These are phyloP conservation scores for Leptatherina wallacei DNA, from an alignment of 2,797 vertebrate genomes.

Conservation along the genomic window DNA sequence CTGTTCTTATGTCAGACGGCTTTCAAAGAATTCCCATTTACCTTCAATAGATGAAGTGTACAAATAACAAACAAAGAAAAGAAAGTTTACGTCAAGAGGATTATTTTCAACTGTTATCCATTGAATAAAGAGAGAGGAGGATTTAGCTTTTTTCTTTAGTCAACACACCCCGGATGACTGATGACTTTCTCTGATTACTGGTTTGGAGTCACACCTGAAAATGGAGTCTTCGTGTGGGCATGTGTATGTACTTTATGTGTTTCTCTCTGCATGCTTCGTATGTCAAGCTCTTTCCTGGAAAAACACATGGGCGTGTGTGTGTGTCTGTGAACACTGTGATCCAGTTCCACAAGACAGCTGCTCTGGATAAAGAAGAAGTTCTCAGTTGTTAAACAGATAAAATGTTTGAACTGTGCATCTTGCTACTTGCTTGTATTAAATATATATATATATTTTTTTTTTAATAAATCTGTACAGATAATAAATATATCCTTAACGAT, in stretches of 20 bases:
- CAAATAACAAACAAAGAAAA: background rate
- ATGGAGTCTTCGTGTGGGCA: background rate
- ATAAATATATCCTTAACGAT: background rate
- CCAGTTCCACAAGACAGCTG: slow-evolving; percentile 27
- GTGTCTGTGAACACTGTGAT: slow-evolving; percentile 16
- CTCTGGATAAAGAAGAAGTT: slow-evolving; percentile 6
- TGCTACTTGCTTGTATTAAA: background rate
- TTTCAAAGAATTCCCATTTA: slow-evolving; percentile 44
- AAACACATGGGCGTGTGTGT: background rate
- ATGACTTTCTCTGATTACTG: slow-evolving; percentile 24
- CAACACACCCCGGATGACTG: slow-evolving; percentile 22
- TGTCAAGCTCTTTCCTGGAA: background rate
- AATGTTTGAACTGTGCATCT: background rate
- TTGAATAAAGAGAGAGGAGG: background rate
- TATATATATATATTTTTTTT: too few species aligned
- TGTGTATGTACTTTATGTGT: background rate
- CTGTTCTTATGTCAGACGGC: slow-evolving; percentile 21
- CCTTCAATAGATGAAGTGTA: slow-evolving; percentile 6
- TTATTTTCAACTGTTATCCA: slow-evolving; percentile 32
- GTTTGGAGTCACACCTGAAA: slow-evolving; percentile 28
- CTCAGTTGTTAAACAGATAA: too few species aligned
- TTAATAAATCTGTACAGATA: background rate
- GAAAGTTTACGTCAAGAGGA: slow-evolving; percentile 29
- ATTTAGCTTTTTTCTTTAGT: slow-evolving; percentile 2
- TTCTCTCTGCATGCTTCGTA: slow-evolving; percentile 7